Evolutionary conservation across 2,797 vertebrate genomes (phyloP).

Genomic region (Pempheris klunzingeri): DNA sequence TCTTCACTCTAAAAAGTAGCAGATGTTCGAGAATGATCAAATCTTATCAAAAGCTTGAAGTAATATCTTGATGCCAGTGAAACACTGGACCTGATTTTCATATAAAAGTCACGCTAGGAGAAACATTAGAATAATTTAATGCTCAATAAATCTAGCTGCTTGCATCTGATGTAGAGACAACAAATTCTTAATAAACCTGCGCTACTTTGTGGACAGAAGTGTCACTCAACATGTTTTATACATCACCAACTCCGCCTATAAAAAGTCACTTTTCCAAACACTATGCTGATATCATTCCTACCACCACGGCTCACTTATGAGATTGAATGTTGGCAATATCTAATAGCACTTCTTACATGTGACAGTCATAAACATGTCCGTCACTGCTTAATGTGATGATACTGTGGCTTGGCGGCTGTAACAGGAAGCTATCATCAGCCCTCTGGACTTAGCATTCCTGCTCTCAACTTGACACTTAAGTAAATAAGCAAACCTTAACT

Average conservation of each 20-base stretch:
- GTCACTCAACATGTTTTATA: slow-evolving; percentile 54
- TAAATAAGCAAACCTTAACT: slow-evolving; percentile 56
- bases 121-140: slow-evolving; percentile 62
- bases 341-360: slow-evolving; percentile 50
- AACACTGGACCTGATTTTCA: slow-evolving; percentile 33
- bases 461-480: slow-evolving; percentile 60
- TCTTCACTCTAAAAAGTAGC: slow-evolving; percentile 10
- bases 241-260: slow-evolving; percentile 60
- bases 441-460: slow-evolving; percentile 33
- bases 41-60: slow-evolving; percentile 20
- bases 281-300: slow-evolving; percentile 63
- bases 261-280: slow-evolving; percentile 74
- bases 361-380: slow-evolving; percentile 69
- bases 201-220: slow-evolving; percentile 37
- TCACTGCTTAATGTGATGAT: slow-evolving; percentile 55
- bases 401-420: slow-evolving; percentile 20
- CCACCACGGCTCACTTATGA: slow-evolving; percentile 67
- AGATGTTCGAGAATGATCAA: slow-evolving; percentile 24
- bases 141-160: slow-evolving; percentile 50
- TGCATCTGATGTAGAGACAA: slow-evolving; percentile 44
- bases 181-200: slow-evolving; percentile 54
- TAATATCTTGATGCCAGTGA: not conserved
- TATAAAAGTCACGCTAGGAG: slow-evolving; percentile 57
- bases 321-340: slow-evolving; percentile 66
- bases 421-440: slow-evolving; percentile 31